Evolutionary conservation across 1,140 invertebrate genomes (phyloP), one percentile per base, ranked within the genome.

Genomic region (Zelostemma sp.): DNA sequence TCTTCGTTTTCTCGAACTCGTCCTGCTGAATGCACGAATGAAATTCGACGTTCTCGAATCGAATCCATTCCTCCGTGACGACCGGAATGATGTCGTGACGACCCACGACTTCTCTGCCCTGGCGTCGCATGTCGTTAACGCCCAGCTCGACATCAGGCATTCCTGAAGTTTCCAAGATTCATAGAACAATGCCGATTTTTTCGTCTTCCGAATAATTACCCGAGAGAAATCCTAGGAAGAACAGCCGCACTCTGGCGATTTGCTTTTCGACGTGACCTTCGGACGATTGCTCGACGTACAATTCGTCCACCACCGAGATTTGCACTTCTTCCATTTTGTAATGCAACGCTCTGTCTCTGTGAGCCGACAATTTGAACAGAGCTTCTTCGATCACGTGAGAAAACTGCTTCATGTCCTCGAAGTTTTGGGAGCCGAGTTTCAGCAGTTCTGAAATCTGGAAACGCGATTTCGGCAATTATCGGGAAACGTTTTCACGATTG

Each of bases 321-420:
- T 99, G 97, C 3, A 99, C 91, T 86, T 99, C 98, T 82, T 99
- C 98, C 88, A 97, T 97, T 80, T 97, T 98, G 84, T 99, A 99
- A 56, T 91, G 93, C 6, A 99, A 87, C 0, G 97, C 94, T 45
- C 95, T 89, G 77, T 98, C 96, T 31, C 97, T 87, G 73, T 96
- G 92, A 6, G 93, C 93, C 0, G 89, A 78, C 66, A 97, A 85
- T 55, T 89, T 90, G 82, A 98, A 98, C 21, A 98, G 86, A 38
- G 91, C 91, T 86, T 99, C 96, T 82, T 99, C 97, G 40, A 99
- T 90, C 57, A 90, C 91, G 57, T 91, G 87, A 1, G 95, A 94
- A 85, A 99, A 98, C 78, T 93, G 90, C 77, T 96, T 95, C 83
- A 99, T 89, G 74, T 97, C 94, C 77, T 97, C 93, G 79, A 91